A percentile compares a stretch with the other conserved stretches of the same genome.
These are phyloP conservation scores for Cranoglanis bouderius DNA, from an alignment of 2,113 vertebrate genomes.

Conservation along the genomic window DNA sequence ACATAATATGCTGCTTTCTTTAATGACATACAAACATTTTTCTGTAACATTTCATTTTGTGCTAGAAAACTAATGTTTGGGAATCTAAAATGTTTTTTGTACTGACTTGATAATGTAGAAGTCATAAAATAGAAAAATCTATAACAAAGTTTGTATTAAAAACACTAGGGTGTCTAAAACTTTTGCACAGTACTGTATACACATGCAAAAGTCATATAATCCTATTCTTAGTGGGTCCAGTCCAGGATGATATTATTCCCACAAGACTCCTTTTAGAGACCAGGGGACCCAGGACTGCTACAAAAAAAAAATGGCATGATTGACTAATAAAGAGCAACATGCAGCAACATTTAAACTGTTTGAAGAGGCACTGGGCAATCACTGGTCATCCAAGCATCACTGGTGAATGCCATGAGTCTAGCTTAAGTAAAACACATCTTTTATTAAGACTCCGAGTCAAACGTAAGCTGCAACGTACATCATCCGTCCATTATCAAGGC, in stretches of 20 bases:
- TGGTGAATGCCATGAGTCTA: neutral
- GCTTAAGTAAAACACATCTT: constrained; percentile 8
- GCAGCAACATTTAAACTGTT: neutral
- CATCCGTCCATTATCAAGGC: constrained; percentile 8
- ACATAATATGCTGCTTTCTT: too few species aligned
- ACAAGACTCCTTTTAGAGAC: neutral
- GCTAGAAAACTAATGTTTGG: too few species aligned
- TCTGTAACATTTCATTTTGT: too few species aligned
- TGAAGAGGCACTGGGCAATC: neutral
- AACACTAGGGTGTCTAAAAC: too few species aligned
- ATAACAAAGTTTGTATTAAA: too few species aligned
- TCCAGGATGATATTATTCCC: neutral
- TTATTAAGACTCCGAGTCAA: constrained; percentile 23
- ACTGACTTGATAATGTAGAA: too few species aligned
- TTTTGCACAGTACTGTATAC: too few species aligned
- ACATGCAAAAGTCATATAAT: neutral
- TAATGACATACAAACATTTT: too few species aligned
- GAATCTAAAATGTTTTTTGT: too few species aligned
- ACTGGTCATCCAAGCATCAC: neutral
- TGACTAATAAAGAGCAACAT: constrained; percentile 1
- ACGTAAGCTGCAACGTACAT: constrained; percentile 4
- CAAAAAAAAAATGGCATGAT: neutral
- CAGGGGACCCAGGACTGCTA: neutral
- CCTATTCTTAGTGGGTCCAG: neutral
- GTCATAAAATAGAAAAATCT: too few species aligned